These are phyloP conservation scores for Varecia variegata DNA, from an alignment of 2,797 vertebrate genomes.

Conservation along the genomic window DNA sequence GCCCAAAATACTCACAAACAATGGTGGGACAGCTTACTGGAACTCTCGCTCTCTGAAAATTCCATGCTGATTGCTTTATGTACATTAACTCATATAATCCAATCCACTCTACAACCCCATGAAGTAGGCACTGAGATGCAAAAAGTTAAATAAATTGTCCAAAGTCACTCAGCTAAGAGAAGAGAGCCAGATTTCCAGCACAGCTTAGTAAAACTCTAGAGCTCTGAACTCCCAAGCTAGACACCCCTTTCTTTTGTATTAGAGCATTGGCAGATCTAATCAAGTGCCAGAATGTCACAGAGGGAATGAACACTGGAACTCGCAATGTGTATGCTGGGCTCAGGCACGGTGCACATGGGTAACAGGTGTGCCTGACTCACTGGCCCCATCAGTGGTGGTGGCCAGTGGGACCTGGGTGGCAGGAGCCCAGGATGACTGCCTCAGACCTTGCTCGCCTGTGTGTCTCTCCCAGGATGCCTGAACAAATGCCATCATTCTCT, in stretches of 20 bases:
- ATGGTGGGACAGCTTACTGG: not conserved
- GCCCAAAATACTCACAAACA: not conserved
- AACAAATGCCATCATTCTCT: not conserved
- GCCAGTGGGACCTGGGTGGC: not conserved
- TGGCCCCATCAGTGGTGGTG: not conserved
- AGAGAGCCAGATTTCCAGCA: not conserved
- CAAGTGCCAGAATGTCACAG: not conserved
- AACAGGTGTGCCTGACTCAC: not conserved
- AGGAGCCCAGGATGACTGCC: not conserved
- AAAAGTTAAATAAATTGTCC: not conserved
- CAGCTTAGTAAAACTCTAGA: not conserved
- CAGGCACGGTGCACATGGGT: accelerated
- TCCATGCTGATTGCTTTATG: not conserved
- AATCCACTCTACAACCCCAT: not conserved
- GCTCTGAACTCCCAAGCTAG: not conserved
- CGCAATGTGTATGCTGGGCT: not conserved
- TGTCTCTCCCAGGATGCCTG: not conserved
- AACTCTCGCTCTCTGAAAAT: not conserved
- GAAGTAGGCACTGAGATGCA: not conserved
- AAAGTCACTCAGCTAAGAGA: not conserved
- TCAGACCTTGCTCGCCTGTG: not conserved
- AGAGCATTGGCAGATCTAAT: not conserved
- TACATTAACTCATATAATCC: not conserved
- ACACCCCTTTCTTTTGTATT: not conserved
- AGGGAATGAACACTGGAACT: not conserved